These are phyloP conservation scores for Epirrhoe tristata DNA, from an alignment of 2,888 invertebrate genomes.

Conservation along the genomic window DNA sequence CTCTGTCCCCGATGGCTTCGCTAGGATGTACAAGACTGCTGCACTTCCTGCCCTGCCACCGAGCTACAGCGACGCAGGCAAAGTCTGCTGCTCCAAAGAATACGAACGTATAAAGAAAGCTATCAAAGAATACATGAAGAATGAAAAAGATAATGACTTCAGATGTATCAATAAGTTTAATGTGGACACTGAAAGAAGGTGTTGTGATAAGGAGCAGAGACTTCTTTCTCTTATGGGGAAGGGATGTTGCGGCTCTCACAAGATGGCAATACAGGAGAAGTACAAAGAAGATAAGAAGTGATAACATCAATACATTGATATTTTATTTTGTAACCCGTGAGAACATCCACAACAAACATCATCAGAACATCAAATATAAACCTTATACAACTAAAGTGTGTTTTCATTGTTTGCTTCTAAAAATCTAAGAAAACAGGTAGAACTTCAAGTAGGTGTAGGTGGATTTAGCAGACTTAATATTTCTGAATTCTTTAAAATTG, in stretches of 20 bases:
- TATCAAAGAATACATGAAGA: slow-evolving; percentile 70
- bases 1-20: slow-evolving; percentile 74
- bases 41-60: slow-evolving; percentile 63
- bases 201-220: slow-evolving; percentile 77
- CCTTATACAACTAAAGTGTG: slow-evolving; percentile 46
- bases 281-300: slow-evolving; percentile 59
- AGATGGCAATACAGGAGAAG: slow-evolving; percentile 72
- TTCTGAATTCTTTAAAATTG: not conserved
- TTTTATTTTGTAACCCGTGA: slow-evolving; percentile 83
- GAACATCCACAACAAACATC: slow-evolving; percentile 43
- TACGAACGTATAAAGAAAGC: slow-evolving; percentile 78
- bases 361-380: slow-evolving; percentile 45
- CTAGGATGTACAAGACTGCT: slow-evolving; percentile 76
- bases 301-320: slow-evolving; percentile 54
- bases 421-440: not conserved
- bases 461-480: not conserved
- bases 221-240: slow-evolving; percentile 67
- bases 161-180: slow-evolving; percentile 75
- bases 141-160: slow-evolving; percentile 70
- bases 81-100: slow-evolving; percentile 80
- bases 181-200: slow-evolving; percentile 74
- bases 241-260: slow-evolving; percentile 75
- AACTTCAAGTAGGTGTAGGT: not conserved
- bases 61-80: slow-evolving; percentile 74
- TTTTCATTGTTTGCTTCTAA: slow-evolving; percentile 29